Conservation (phyloP, 2,888 invertebrate species). For the Pyrrhia umbra region DNA sequence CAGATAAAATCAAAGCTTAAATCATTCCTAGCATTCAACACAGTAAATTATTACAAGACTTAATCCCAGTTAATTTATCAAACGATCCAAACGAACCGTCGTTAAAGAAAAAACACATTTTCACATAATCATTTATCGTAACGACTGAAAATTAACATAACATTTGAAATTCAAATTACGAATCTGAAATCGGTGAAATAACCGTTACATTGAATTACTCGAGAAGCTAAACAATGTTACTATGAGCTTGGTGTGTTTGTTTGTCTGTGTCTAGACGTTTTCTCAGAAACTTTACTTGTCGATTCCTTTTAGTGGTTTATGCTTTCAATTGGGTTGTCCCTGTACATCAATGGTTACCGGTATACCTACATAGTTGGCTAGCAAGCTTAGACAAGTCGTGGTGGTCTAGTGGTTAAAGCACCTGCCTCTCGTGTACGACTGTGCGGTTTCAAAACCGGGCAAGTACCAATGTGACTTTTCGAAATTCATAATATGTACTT, state of each 20-base stretch:
- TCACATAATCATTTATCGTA: constrained; percentile 51
- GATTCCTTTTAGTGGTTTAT: too few relatives aligned
- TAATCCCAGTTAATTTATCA: constrained; percentile 42
- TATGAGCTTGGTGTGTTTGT: constrained; percentile 21
- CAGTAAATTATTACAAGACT: constrained; percentile 25
- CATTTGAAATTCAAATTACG: constrained; percentile 60
- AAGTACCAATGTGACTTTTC: too few relatives aligned
- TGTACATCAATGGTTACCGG: too few relatives aligned
- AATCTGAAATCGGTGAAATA: constrained; percentile 62
- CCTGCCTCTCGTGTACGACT: too few relatives aligned
- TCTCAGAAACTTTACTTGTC: too few relatives aligned
- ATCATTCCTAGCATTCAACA: background rate
- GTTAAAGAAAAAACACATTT: constrained; percentile 26
- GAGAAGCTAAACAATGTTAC: constrained; percentile 13
- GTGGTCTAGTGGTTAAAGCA: too few relatives aligned
- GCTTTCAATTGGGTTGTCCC: too few relatives aligned
- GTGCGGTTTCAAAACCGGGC: too few relatives aligned
- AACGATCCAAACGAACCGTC: constrained; percentile 24
- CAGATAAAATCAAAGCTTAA: constrained; percentile 21
- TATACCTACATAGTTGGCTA: too few relatives aligned
- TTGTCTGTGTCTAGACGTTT: constrained; percentile 8
- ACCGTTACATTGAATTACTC: constrained; percentile 42
- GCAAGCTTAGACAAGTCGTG: too few relatives aligned
- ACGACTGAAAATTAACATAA: constrained; percentile 56
- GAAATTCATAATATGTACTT: too few relatives aligned